A percentile compares a stretch with the other conserved stretches of the same genome.
Evolutionary conservation across 2,113 vertebrate genomes (phyloP).

Genomic region (Pluvialis apricaria): DNA sequence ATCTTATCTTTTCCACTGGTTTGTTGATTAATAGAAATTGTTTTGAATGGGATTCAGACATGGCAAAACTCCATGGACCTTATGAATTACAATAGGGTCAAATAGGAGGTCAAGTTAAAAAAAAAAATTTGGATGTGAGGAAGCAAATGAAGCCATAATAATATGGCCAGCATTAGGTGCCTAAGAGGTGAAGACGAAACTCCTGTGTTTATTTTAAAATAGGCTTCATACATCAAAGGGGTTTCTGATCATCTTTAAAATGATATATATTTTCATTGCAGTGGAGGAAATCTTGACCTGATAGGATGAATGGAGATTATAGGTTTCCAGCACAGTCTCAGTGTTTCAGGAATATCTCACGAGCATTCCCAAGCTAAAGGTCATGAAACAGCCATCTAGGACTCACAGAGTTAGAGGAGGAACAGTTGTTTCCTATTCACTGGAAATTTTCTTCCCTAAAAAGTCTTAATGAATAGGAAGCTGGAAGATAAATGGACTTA

Average conservation of each 20-base stretch:
- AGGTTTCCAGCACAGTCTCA: not conserved
- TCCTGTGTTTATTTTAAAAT: not conserved
- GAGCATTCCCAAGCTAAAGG: not conserved
- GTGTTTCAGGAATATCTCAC: not conserved
- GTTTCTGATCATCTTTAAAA: slow-evolving; percentile 8
- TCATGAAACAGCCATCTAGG: not conserved
- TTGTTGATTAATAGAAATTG: slow-evolving; percentile 67
- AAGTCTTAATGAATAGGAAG: not conserved
- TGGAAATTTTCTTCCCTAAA: not conserved
- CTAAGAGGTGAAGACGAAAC: slow-evolving; percentile 22
- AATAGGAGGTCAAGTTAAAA: slow-evolving; percentile 37
- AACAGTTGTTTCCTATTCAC: not conserved
- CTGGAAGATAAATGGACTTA: not conserved
- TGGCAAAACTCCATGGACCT: slow-evolving; percentile 44
- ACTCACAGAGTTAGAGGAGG: not conserved
- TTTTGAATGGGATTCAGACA: slow-evolving; percentile 65
- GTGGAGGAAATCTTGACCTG: not conserved
- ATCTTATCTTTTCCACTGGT: slow-evolving; percentile 68
- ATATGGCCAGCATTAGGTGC: not conserved
- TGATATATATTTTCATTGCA: not conserved
- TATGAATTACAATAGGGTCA: slow-evolving; percentile 60
- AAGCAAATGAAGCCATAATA: not conserved
- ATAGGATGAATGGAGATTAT: not conserved
- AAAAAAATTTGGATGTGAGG: not conserved
- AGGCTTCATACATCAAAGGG: not conserved